phyloP scores from a whole-genome alignment of 2,888 invertebrate species.

The Parelbella ahira region DNA sequence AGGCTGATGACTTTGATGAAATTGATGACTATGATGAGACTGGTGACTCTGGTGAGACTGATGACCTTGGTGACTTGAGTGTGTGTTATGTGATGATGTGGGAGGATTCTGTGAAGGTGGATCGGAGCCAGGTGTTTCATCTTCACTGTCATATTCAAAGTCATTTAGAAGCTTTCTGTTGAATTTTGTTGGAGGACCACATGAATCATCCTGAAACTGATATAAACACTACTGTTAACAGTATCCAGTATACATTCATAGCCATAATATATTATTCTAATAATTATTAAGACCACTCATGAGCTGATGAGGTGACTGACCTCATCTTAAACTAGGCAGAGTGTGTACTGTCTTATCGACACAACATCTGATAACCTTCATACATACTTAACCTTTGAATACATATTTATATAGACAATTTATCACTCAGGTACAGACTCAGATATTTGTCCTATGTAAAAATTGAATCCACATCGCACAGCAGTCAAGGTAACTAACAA shows the following conservation, averaged over 20 bases:
- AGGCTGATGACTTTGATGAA: conserved; percentile 9
- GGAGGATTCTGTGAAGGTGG: conserved; percentile 31
- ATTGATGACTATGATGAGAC: conserved; percentile 8
- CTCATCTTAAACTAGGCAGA: no score
- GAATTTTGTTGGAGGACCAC: conserved; percentile 82
- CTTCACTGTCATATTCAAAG: conserved; percentile 96
- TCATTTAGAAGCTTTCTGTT: conserved; percentile 89
- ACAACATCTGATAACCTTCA: no score
- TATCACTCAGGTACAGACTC: no score
- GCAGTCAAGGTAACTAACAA: no score
- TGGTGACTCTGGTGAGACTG: conserved; percentile 8
- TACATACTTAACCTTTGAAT: not conserved
- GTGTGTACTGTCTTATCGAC: no score
- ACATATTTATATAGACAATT: no score
- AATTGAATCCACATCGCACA: no score
- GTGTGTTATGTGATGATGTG: conserved; percentile 33
- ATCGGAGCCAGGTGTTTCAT: conserved; percentile 82
- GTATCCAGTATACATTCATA: no score
- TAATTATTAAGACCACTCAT: no score
- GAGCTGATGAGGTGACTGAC: not conserved
- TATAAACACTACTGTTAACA: no score
- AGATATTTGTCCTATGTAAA: no score
- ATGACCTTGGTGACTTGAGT: conserved; percentile 25
- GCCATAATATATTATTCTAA: no score
- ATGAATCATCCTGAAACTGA: conserved; percentile 67